Percentiles rank a stretch among this genome's conserved stretches.
Conservation (phyloP, 2,888 invertebrate species). For the Mechanitis mazaeus region DNA sequence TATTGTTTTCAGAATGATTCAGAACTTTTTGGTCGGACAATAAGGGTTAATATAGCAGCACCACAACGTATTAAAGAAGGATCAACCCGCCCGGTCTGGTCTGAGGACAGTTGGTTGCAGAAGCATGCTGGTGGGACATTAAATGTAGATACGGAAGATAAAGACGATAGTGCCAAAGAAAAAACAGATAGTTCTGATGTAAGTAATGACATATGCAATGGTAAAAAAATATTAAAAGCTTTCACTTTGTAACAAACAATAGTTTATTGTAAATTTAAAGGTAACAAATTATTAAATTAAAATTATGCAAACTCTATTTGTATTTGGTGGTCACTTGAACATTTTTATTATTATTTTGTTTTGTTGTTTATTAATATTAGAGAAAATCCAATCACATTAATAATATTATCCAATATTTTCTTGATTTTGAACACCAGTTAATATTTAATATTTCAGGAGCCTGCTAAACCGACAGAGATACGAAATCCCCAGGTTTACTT, state of each 20-base stretch:
- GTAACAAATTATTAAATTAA: no score
- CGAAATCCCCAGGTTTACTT: conserved; percentile 96
- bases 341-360: no score
- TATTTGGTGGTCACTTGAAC: no score
- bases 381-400: no score
- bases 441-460: conserved; percentile 41
- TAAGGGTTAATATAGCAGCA: conserved; percentile 97
- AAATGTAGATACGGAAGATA: conserved; percentile 64
- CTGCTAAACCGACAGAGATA: conserved; percentile 57
- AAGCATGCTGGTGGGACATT: conserved; percentile 96
- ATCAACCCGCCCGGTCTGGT: conserved; percentile 96
- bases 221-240: no score
- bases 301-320: no score
- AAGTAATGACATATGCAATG: conserved; percentile 29
- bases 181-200: conserved; percentile 41
- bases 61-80: conserved; percentile 98
- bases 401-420: background rate
- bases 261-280: no score
- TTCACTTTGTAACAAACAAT: no score
- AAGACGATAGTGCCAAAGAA: conserved; percentile 58
- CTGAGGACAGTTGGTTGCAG: conserved; percentile 98
- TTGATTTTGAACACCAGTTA: background rate
- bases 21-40: conserved; percentile 96
- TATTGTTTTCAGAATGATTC: conserved; percentile 88
- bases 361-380: no score